phyloP scores from a whole-genome alignment of 2,113 vertebrate species.

The Apistogramma diplotaenia region DNA sequence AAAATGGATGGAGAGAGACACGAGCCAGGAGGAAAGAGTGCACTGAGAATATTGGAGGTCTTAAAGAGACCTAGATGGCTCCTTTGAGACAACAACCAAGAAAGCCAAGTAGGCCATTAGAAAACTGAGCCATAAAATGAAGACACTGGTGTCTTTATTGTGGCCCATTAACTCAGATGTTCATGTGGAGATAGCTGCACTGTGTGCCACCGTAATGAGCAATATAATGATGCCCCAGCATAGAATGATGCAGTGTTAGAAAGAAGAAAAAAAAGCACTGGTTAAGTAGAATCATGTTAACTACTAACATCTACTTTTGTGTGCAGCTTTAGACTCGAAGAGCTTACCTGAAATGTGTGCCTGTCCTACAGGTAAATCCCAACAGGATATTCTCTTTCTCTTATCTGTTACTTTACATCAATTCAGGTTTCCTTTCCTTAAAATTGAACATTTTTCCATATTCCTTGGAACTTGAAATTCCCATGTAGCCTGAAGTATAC shows the following conservation, averaged over 20 bases:
- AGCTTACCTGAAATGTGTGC: background rate
- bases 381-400: background rate
- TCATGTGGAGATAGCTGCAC: slow-evolving; percentile 67
- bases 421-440: background rate
- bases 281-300: slow-evolving; percentile 63
- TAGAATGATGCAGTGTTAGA: slow-evolving; percentile 58
- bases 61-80: slow-evolving; percentile 70
- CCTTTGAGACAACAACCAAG: slow-evolving; percentile 66
- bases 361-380: background rate
- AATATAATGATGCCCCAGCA: slow-evolving; percentile 56
- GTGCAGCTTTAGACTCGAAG: background rate
- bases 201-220: slow-evolving; percentile 69
- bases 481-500: background rate
- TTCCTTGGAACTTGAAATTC: background rate
- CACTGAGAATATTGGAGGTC: slow-evolving; percentile 66
- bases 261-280: slow-evolving; percentile 1
- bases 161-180: slow-evolving; percentile 74
- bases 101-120: slow-evolving; percentile 77
- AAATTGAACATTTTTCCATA: background rate
- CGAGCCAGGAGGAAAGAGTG: slow-evolving; percentile 55
- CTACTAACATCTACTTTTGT: slow-evolving; percentile 30
- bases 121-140: slow-evolving; percentile 76
- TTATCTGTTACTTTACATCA: background rate
- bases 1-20: slow-evolving; percentile 62
- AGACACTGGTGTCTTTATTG: slow-evolving; percentile 76